Evolutionary conservation across 2,888 invertebrate genomes (phyloP).

Genomic region (Idaea aversata): DNA sequence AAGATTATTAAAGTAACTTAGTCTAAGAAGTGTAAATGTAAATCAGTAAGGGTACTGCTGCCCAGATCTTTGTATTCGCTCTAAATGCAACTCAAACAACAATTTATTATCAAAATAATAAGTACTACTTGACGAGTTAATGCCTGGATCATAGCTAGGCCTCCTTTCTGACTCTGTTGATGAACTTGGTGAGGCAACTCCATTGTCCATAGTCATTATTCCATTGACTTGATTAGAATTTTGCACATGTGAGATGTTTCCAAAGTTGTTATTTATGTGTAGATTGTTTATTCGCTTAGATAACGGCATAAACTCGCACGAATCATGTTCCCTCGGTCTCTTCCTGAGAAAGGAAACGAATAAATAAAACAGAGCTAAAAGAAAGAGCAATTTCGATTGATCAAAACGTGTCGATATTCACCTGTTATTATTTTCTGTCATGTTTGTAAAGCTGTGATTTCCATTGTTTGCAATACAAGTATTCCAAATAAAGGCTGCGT

Average conservation of each 20-base stretch:
- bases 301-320: slow-evolving; percentile 90
- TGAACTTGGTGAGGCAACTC: slow-evolving; percentile 55
- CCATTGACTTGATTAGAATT: slow-evolving; percentile 59
- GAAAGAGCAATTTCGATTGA: neutral
- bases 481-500: slow-evolving; percentile 50
- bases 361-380: neutral
- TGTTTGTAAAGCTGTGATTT: slow-evolving; percentile 53
- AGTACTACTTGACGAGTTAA: slow-evolving; percentile 88
- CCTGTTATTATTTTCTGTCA: slow-evolving; percentile 69
- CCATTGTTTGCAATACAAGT: slow-evolving; percentile 58
- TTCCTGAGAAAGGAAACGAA: slow-evolving; percentile 78
- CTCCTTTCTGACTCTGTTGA: slow-evolving; percentile 58
- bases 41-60: slow-evolving; percentile 64
- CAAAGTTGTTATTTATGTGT: slow-evolving; percentile 84
- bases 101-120: slow-evolving; percentile 94
- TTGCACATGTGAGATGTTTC: slow-evolving; percentile 41
- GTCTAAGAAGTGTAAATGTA: slow-evolving; percentile 26
- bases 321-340: slow-evolving; percentile 87
- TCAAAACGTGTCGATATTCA: slow-evolving; percentile 28
- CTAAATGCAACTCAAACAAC: slow-evolving; percentile 91
- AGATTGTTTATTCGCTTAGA: slow-evolving; percentile 95
- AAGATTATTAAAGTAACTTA: slow-evolving; percentile 40
- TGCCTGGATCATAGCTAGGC: slow-evolving; percentile 86
- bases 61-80: slow-evolving; percentile 85
- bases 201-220: slow-evolving; percentile 48